phyloP scores from a whole-genome alignment of 2,113 vertebrate species.

The Bos taurus region DNA sequence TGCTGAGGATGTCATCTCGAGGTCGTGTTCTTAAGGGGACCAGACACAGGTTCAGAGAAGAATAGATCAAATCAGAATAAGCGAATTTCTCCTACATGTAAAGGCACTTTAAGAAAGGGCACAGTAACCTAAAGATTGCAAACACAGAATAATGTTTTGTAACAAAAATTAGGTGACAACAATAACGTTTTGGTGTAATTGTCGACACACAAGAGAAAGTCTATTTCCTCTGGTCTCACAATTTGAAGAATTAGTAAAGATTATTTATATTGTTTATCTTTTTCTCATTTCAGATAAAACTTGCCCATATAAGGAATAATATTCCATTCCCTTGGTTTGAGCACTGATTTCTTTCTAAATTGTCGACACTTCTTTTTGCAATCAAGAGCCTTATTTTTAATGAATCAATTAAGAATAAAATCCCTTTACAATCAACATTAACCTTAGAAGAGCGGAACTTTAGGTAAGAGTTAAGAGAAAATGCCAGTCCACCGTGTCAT shows the following conservation, averaged over 20 bases:
- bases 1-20: conserved; percentile 83
- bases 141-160: background rate
- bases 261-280: background rate
- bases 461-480: background rate
- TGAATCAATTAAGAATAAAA: background rate
- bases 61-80: background rate
- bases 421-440: background rate
- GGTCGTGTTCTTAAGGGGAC: conserved; percentile 79
- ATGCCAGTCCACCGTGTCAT: background rate
- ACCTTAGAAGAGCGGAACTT: background rate
- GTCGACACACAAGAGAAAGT: background rate
- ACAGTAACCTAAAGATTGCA: background rate
- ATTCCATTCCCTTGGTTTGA: background rate
- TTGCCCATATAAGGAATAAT: background rate
- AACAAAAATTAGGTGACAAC: background rate
- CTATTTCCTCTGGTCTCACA: background rate
- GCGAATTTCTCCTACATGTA: background rate
- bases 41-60: conserved; percentile 29
- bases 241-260: background rate
- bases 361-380: background rate
- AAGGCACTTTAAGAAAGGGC: background rate
- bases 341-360: background rate
- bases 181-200: background rate
- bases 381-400: background rate
- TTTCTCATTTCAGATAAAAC: background rate